These are phyloP conservation scores for Erythrolamprus reginae DNA, from an alignment of 2,113 vertebrate genomes.

Conservation along the genomic window DNA sequence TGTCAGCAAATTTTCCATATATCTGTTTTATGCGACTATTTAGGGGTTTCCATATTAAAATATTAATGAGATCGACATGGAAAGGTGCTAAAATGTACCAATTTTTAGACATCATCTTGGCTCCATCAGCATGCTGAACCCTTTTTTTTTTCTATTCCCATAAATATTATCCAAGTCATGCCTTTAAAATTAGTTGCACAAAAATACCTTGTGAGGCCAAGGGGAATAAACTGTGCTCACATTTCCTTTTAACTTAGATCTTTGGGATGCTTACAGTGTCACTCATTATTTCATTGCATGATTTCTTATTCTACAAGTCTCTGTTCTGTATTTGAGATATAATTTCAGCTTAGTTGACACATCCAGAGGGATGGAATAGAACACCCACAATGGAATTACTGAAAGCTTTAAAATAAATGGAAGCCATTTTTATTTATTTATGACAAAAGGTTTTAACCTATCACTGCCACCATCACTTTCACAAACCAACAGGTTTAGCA, in stretches of 20 bases:
- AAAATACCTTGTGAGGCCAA: background rate
- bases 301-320: background rate
- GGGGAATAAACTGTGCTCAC: slow-evolving; percentile 6
- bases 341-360: background rate
- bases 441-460: background rate
- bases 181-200: slow-evolving; percentile 3
- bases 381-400: background rate
- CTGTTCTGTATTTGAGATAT: slow-evolving; percentile 1
- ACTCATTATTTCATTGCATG: slow-evolving; percentile 5
- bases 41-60: background rate
- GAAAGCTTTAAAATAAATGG: background rate
- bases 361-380: background rate
- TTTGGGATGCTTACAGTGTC: background rate
- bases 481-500: background rate
- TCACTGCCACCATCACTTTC: background rate
- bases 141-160: background rate
- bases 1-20: background rate
- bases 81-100: background rate
- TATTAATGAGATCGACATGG: background rate
- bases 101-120: background rate
- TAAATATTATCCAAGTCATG: background rate
- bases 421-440: background rate
- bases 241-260: slow-evolving; percentile 5
- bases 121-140: background rate
- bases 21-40: background rate